Percentiles rank a stretch among this genome's conserved stretches.
These are phyloP conservation scores for Gymnarchus niloticus DNA, from an alignment of 2,113 vertebrate genomes.

Conservation along the genomic window DNA sequence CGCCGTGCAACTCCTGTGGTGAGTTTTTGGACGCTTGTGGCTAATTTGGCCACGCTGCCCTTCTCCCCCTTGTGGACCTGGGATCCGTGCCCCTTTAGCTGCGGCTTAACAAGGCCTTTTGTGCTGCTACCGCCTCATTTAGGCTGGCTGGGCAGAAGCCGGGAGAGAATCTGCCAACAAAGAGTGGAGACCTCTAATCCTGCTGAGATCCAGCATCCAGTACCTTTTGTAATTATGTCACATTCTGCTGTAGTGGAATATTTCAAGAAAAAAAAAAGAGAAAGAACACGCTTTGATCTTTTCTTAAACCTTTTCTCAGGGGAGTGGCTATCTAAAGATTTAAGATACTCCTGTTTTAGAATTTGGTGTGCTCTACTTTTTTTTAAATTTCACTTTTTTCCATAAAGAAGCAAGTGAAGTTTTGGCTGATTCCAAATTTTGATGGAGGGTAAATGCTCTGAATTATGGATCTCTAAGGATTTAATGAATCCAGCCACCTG, in stretches of 20 bases:
- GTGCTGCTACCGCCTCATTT: slow-evolving; percentile 67
- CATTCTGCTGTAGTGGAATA: slow-evolving; percentile 84
- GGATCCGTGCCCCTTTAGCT: slow-evolving; percentile 37
- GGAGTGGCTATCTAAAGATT: slow-evolving; percentile 77
- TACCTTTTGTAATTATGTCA: slow-evolving; percentile 86
- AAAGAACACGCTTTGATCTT: slow-evolving; percentile 79
- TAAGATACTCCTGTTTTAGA: slow-evolving; percentile 77
- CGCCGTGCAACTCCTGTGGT: neutral
- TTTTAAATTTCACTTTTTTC: slow-evolving; percentile 69
- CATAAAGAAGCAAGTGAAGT: slow-evolving; percentile 49
- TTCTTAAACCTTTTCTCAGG: slow-evolving; percentile 76
- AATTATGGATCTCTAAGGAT: slow-evolving; percentile 5
- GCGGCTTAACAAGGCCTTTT: slow-evolving; percentile 65
- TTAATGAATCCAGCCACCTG: slow-evolving; percentile 16
- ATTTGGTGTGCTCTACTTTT: slow-evolving; percentile 46
- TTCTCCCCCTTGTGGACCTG: neutral
- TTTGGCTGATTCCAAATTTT: slow-evolving; percentile 55
- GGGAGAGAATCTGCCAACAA: slow-evolving; percentile 76
- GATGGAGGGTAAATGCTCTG: slow-evolving; percentile 31
- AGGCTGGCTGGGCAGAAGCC: slow-evolving; percentile 72
- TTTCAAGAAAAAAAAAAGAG: slow-evolving; percentile 57
- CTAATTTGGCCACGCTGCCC: neutral
- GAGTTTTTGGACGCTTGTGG: neutral
- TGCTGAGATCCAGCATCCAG: slow-evolving; percentile 79
- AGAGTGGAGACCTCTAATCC: slow-evolving; percentile 82